phyloP scores from a whole-genome alignment of 2,797 vertebrate genomes.

The Oreochromis mossambicus region DNA sequence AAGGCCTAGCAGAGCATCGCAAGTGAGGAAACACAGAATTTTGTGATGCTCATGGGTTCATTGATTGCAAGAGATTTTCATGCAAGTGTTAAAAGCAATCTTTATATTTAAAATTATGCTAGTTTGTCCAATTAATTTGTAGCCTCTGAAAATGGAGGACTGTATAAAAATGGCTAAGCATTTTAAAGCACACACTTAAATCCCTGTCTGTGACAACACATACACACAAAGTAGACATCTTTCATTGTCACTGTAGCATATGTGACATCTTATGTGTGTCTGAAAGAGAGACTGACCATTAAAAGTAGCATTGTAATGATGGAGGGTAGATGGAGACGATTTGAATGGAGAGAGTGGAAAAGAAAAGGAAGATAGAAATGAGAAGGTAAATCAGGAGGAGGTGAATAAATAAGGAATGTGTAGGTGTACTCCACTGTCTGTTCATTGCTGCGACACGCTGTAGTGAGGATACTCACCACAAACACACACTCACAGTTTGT shows the following conservation, averaged over 20 bases:
- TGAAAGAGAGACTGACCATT: background rate
- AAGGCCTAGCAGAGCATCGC: background rate
- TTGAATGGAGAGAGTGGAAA: background rate
- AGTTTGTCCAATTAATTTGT: background rate
- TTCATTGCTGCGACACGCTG: constrained; percentile 38
- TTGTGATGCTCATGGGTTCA: background rate
- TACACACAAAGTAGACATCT: background rate
- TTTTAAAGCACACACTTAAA: background rate
- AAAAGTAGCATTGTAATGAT: background rate
- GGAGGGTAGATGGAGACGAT: background rate
- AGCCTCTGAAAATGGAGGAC: background rate
- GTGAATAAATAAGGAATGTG: constrained; percentile 47
- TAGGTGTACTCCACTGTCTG: constrained; percentile 56
- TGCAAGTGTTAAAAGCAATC: background rate
- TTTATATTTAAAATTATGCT: background rate
- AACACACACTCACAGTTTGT: constrained; percentile 16
- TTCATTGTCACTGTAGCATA: background rate
- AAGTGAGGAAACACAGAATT: background rate
- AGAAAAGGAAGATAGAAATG: background rate
- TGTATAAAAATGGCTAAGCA: background rate
- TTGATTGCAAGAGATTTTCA: background rate
- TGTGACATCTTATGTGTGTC: background rate
- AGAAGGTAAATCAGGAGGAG: constrained; percentile 21
- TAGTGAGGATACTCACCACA: constrained; percentile 33
- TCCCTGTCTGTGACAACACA: background rate